Base-by-base conservation (phyloP, 2,113 vertebrate species). In the Daphoenositta chrysoptera region DNA sequence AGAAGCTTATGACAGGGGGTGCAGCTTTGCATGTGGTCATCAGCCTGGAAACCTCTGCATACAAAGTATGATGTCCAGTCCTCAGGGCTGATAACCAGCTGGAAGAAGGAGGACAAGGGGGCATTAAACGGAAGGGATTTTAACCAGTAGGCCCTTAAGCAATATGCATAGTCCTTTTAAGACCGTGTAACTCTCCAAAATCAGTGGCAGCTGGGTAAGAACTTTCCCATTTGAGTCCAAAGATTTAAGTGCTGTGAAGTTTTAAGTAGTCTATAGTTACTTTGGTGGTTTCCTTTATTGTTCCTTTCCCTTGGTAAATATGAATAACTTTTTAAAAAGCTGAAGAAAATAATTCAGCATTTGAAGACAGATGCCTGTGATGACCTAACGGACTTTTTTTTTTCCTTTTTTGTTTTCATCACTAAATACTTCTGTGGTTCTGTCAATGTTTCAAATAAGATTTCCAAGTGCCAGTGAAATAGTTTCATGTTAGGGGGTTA, bases 401-500 rank as follows among this genome's bases (percentile, higher is more conserved):
- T 53, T 15, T 31, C 16, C 2, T 7, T 60, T 83, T 90, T 90
- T 85, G 28, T 82, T 94, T 86, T 70, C 56, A 64, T 76, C 24
- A 2, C 86, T 83, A 85, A 94, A 54, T 90, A 68, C 70, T 87
- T 94, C 88, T 84, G 53, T 93, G 78, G 72, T 83, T 93, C 93
- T 93, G 87, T 93, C 58, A 70, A n/a, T 7, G 2, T 92, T 90
- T 95, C 82, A 87, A 80, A 84, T 45, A 65, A 86, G 83, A 71
- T 90, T 94, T 92, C 60, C 77, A 94, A 94, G 69, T 54, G 57
- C 40, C 73, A 96, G 86, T 81, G 61, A 93, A 95, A 94, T 64
- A 90, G 69, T 63, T 96, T 94, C 94, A 85, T 93, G 89, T 96
- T 94, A 81, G 48, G 27, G 33, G 37, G 76, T 93, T 94, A 81